Evolutionary conservation across 2,888 invertebrate species (phyloP).

Genomic region (Hydrotaea cyrtoneurina): DNA sequence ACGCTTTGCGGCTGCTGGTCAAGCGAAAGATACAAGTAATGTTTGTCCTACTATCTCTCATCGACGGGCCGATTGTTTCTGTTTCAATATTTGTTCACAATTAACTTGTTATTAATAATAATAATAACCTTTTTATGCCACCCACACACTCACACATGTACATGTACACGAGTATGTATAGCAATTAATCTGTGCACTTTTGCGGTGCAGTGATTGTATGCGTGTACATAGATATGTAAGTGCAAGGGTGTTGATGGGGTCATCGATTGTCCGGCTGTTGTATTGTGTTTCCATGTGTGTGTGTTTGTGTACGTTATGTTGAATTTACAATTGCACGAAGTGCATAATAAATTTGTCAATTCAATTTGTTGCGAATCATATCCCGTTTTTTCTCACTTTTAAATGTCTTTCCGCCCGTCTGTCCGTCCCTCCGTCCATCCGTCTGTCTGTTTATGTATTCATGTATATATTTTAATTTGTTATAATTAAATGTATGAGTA

Average conservation of each 20-base stretch:
- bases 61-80: no score
- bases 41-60: not conserved
- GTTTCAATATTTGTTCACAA: slow-evolving; percentile 25
- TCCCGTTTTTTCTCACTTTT: not conserved
- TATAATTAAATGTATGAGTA: slow-evolving; percentile 42
- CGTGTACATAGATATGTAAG: not conserved
- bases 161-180: not conserved
- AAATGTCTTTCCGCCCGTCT: not conserved
- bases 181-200: slow-evolving; percentile 31
- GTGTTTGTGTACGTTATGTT: not conserved
- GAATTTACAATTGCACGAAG: slow-evolving; percentile 5
- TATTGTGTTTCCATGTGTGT: no score
- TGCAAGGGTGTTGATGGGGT: not conserved
- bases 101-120: slow-evolving; percentile 32
- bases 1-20: not conserved
- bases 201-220: slow-evolving; percentile 3
- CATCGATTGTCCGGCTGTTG: no score
- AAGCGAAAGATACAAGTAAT: not conserved
- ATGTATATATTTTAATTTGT: slow-evolving; percentile 46
- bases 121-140: slow-evolving; percentile 1
- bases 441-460: not conserved
- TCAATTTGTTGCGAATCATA: slow-evolving; percentile 42
- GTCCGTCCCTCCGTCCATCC: not conserved
- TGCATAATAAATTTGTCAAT: slow-evolving; percentile 60
- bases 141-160: not conserved